Evolutionary conservation across 2,113 vertebrate genomes (phyloP).

Genomic region (Paedocypris sp.): DNA sequence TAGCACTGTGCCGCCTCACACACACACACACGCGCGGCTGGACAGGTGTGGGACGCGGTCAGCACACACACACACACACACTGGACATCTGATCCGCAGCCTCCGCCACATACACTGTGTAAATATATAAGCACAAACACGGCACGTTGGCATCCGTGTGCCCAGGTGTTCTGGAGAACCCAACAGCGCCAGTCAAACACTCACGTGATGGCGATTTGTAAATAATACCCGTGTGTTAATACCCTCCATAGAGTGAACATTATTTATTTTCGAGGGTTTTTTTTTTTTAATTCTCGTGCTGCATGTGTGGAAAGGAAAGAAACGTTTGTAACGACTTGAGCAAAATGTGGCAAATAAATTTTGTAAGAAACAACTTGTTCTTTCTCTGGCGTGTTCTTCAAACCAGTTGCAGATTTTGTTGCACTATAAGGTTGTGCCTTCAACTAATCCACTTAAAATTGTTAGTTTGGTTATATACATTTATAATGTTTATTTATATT

Average conservation of each 20-base stretch:
- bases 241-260: slow-evolving; percentile 14
- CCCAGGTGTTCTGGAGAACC: no score
- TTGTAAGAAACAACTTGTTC: background rate
- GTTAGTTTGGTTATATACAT: no score
- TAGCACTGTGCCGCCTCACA: slow-evolving; percentile 51
- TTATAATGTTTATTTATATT: no score
- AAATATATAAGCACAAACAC: background rate
- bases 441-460: no score
- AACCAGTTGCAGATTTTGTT: no score
- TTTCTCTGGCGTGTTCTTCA: no score
- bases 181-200: no score
- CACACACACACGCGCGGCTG: slow-evolving; percentile 13
- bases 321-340: slow-evolving; percentile 28
- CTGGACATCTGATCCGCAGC: background rate
- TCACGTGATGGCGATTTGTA: slow-evolving; percentile 16
- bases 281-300: slow-evolving; percentile 16
- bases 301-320: slow-evolving; percentile 37
- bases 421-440: no score
- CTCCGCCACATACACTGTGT: background rate
- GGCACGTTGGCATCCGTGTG: no score
- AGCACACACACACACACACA: background rate
- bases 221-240: slow-evolving; percentile 2
- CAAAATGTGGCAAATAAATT: background rate
- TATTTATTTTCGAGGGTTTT: slow-evolving; percentile 42
- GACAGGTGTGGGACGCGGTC: background rate